phyloP scores from a whole-genome alignment of 2,888 invertebrate species.

The Operophtera brumata region DNA sequence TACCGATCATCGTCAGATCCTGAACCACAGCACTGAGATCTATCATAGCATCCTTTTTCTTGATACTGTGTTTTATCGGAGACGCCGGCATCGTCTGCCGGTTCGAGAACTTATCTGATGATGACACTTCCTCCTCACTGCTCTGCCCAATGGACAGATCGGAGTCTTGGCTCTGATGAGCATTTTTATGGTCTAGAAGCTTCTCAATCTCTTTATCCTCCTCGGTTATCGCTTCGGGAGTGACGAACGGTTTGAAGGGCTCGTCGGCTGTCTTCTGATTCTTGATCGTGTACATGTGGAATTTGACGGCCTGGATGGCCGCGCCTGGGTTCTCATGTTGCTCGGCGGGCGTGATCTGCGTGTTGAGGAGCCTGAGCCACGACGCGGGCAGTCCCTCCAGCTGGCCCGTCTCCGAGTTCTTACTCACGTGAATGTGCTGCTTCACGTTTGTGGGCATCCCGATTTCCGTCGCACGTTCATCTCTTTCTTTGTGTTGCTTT shows the following conservation, averaged over 20 bases:
- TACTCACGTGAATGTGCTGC: conserved; percentile 92
- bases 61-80: conserved; percentile 66
- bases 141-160: conserved; percentile 76
- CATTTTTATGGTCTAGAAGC: conserved; percentile 86
- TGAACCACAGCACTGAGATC: conserved; percentile 65
- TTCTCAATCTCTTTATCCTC: conserved; percentile 91
- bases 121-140: conserved; percentile 75
- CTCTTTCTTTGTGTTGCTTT: conserved; percentile 64
- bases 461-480: conserved; percentile 84
- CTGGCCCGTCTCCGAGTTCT: conserved; percentile 89
- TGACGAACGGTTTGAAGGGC: conserved; percentile 90
- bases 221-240: conserved; percentile 88
- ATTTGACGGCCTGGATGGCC: conserved; percentile 94
- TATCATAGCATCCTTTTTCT: conserved; percentile 65
- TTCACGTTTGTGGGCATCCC: conserved; percentile 92
- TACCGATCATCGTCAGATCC: conserved; percentile 69
- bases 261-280: conserved; percentile 88
- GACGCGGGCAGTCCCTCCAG: conserved; percentile 92
- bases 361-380: conserved; percentile 89
- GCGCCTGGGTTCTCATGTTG: conserved; percentile 94
- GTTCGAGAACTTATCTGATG: conserved; percentile 62
- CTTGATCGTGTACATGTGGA: conserved; percentile 93
- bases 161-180: conserved; percentile 84
- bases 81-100: conserved; percentile 80
- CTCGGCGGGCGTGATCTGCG: conserved; percentile 92